A percentile compares a stretch with the other conserved stretches of the same genome.
Conservation (phyloP, 2,113 vertebrate genomes). For the Nannospalax galili region DNA sequence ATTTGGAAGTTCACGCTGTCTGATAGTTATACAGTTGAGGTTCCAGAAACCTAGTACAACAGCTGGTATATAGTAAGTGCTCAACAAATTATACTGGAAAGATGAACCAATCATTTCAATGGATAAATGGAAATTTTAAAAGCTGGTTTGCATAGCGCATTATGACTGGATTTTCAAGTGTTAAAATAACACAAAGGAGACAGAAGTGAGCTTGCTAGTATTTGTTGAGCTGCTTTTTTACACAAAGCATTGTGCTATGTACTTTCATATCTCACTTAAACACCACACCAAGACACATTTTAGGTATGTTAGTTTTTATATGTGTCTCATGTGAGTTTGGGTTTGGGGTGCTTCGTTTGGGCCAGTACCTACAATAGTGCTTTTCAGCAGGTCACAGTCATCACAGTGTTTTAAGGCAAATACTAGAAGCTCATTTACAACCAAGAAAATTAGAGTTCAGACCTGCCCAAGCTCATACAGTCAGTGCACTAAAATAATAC, state of each 20-base stretch:
- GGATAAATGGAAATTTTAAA: neutral
- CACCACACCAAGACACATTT: neutral
- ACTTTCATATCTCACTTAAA: slow-evolving; percentile 26
- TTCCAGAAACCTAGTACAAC: neutral
- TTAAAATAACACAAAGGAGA: neutral
- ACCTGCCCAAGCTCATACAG: neutral
- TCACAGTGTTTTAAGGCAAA: neutral
- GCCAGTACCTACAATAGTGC: neutral
- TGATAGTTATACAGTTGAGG: neutral
- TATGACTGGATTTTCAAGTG: neutral
- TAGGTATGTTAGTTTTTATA: neutral
- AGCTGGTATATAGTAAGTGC: neutral
- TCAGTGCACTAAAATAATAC: neutral
- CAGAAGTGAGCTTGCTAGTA: neutral
- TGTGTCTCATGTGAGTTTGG: neutral
- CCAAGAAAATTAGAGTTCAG: neutral
- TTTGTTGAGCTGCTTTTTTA: slow-evolving; percentile 20
- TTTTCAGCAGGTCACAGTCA: neutral
- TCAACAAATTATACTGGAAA: slow-evolving; percentile 23
- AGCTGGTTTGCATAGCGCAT: slow-evolving; percentile 12
- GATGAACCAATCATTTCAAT: neutral
- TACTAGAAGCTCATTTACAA: slow-evolving; percentile 4
- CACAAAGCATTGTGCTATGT: neutral
- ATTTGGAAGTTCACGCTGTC: neutral
- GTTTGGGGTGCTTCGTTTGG: neutral